A percentile compares a stretch with the other conserved stretches of the same genome.
Conservation (phyloP, 2,113 vertebrate species). For the Cricetomys ansorgei region DNA sequence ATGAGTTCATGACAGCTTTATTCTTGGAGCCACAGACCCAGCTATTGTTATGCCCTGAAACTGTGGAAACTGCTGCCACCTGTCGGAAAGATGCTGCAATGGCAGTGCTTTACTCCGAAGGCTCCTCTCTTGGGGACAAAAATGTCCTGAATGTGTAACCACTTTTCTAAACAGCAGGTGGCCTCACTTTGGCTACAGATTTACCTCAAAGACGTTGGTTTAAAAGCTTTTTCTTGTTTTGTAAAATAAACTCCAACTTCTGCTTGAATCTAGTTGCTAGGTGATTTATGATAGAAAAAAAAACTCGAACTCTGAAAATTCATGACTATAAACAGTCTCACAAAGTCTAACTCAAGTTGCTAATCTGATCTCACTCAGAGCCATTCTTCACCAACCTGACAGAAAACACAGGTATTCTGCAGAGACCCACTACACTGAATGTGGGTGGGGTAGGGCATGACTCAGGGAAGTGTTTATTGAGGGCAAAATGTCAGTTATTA, state of each 20-base stretch:
- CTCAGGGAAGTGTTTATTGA: neutral
- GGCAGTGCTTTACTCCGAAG: slow-evolving; percentile 69
- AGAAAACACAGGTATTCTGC: slow-evolving; percentile 60
- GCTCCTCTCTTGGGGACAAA: slow-evolving; percentile 82
- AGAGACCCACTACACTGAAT: neutral
- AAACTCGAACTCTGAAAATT: slow-evolving; percentile 76
- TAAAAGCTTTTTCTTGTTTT: slow-evolving; percentile 89
- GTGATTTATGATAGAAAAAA: slow-evolving; percentile 79
- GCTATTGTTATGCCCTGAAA: slow-evolving; percentile 87
- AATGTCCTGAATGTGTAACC: slow-evolving; percentile 83
- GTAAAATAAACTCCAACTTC: slow-evolving; percentile 85
- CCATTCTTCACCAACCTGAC: neutral
- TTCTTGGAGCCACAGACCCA: slow-evolving; percentile 75
- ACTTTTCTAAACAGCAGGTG: slow-evolving; percentile 91
- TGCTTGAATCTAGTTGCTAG: slow-evolving; percentile 77
- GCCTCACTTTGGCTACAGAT: slow-evolving; percentile 86
- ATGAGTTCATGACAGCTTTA: slow-evolving; percentile 85
- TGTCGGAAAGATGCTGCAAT: slow-evolving; percentile 84
- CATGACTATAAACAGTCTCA: slow-evolving; percentile 81
- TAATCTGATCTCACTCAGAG: slow-evolving; percentile 69
- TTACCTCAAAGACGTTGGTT: slow-evolving; percentile 82
- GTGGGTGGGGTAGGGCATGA: neutral
- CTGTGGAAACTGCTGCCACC: slow-evolving; percentile 94
- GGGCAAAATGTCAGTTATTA: neutral
- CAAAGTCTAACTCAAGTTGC: slow-evolving; percentile 74